Evolutionary conservation across 2,888 invertebrate genomes (phyloP).

Genomic region (Venustoraphidia nigricollis): DNA sequence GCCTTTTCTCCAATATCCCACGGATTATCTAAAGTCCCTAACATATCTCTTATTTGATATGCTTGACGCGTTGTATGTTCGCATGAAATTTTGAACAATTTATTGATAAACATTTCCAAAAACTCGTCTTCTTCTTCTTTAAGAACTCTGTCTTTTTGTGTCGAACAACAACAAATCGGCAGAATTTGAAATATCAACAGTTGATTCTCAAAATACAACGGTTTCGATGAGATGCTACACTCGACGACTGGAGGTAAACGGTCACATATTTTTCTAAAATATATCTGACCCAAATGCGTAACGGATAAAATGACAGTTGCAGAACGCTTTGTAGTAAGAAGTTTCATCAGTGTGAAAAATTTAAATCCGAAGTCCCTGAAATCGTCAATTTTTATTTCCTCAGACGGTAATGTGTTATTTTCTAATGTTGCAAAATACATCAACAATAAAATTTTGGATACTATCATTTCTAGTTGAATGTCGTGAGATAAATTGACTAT

Average conservation of each 20-base stretch:
- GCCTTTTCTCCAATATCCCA: slow-evolving; percentile 33
- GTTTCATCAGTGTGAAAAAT: slow-evolving; percentile 27
- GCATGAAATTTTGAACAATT: slow-evolving; percentile 43
- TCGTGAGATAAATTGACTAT: slow-evolving; percentile 24
- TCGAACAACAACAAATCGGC: slow-evolving; percentile 35
- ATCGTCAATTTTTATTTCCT: neutral
- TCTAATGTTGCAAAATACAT: slow-evolving; percentile 1
- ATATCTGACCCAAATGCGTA: slow-evolving; percentile 25
- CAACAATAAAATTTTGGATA: neutral
- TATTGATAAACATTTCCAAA: slow-evolving; percentile 41
- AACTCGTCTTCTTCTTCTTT: slow-evolving; percentile 26
- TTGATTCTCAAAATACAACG: slow-evolving; percentile 37
- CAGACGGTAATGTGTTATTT: neutral
- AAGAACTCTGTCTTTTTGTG: slow-evolving; percentile 6
- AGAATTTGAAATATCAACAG: slow-evolving; percentile 43
- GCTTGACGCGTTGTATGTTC: slow-evolving; percentile 44
- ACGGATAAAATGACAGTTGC: slow-evolving; percentile 24
- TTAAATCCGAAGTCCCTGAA: slow-evolving; percentile 20
- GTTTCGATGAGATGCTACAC: slow-evolving; percentile 15
- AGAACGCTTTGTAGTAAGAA: slow-evolving; percentile 22
- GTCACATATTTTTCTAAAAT: slow-evolving; percentile 27
- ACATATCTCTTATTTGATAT: slow-evolving; percentile 39
- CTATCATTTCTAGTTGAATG: slow-evolving; percentile 15
- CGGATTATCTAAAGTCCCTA: slow-evolving; percentile 21
- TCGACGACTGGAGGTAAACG: slow-evolving; percentile 20